Evolutionary conservation across 2,113 vertebrate species (phyloP).

Genomic region (Pica pica): DNA sequence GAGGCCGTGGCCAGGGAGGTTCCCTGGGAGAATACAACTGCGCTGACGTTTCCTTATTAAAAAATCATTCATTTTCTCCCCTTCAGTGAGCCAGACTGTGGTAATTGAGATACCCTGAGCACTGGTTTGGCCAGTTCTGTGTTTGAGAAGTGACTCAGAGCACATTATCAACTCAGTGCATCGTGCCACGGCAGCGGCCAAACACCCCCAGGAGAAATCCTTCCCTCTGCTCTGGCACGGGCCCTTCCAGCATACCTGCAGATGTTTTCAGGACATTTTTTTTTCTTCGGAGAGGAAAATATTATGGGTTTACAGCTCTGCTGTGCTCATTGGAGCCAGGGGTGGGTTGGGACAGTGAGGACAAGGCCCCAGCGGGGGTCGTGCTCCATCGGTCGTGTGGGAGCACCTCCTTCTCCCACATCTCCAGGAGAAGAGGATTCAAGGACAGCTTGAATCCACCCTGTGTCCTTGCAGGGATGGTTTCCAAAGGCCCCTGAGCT

Average conservation of each 20-base stretch:
- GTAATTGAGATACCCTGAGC: background rate
- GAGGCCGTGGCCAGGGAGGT: background rate
- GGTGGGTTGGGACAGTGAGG: background rate
- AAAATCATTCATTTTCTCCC: background rate
- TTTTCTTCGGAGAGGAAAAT: background rate
- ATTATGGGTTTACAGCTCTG: background rate
- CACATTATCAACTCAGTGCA: background rate
- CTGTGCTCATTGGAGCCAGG: background rate
- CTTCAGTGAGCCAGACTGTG: background rate
- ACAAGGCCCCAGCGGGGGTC: fast-evolving
- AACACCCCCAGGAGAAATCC: background rate
- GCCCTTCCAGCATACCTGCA: background rate
- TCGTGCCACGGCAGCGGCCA: background rate
- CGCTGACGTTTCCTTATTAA: background rate
- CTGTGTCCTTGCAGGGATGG: background rate
- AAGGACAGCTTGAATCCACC: background rate
- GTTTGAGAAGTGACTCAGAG: constrained; percentile 40
- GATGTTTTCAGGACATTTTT: background rate
- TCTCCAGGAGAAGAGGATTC: background rate
- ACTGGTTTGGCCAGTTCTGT: background rate
- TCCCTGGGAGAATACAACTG: background rate
- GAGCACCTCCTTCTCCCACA: background rate
- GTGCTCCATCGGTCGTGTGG: background rate
- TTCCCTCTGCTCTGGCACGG: background rate
- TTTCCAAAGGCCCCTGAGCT: background rate